Percentiles rank a stretch among this genome's conserved stretches.
Evolutionary conservation across 1,140 invertebrate species (phyloP).

Genomic region (Zaprionus ornatus): DNA sequence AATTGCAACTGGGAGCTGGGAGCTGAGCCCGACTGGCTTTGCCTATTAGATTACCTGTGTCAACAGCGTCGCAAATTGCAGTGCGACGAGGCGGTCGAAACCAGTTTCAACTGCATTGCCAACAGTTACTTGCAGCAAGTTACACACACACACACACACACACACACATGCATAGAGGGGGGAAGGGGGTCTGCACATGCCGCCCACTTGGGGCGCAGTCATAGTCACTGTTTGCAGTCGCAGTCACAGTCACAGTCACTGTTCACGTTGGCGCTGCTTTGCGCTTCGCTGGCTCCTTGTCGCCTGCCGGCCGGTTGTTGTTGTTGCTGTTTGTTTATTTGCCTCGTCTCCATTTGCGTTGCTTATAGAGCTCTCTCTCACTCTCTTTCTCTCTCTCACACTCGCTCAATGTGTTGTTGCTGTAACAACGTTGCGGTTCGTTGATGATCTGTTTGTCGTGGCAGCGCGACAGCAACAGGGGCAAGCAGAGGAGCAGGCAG

Average conservation of each 20-base stretch:
- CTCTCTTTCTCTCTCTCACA: no score
- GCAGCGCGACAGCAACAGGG: background rate
- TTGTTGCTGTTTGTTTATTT: slow-evolving; percentile 33
- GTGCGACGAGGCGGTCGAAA: slow-evolving; percentile 31
- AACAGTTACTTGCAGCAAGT: slow-evolving; percentile 40
- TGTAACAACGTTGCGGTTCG: slow-evolving; percentile 61
- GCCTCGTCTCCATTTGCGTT: slow-evolving; percentile 44
- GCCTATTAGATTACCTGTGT: slow-evolving; percentile 46
- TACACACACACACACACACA: slow-evolving; percentile 20
- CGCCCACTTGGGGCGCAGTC: slow-evolving; percentile 24
- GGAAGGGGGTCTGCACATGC: slow-evolving; percentile 12
- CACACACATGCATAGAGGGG: slow-evolving; percentile 1
- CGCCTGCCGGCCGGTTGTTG: slow-evolving; percentile 61
- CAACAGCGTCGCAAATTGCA: slow-evolving; percentile 42
- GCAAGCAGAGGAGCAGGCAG: background rate
- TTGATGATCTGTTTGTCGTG: slow-evolving; percentile 39
- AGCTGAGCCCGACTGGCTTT: slow-evolving; percentile 18
- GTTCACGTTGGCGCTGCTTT: slow-evolving; percentile 34
- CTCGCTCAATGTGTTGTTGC: background rate
- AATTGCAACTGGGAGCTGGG: background rate
- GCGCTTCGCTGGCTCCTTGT: slow-evolving; percentile 39
- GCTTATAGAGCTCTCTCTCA: background rate
- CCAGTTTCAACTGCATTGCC: slow-evolving; percentile 49
- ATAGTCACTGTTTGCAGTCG: slow-evolving; percentile 17
- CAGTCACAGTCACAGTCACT: slow-evolving; percentile 27